A percentile compares a stretch with the other conserved stretches of the same genome.
These are phyloP conservation scores for Bruchidius siliquastri DNA, from an alignment of 2,888 invertebrate genomes.

Conservation along the genomic window DNA sequence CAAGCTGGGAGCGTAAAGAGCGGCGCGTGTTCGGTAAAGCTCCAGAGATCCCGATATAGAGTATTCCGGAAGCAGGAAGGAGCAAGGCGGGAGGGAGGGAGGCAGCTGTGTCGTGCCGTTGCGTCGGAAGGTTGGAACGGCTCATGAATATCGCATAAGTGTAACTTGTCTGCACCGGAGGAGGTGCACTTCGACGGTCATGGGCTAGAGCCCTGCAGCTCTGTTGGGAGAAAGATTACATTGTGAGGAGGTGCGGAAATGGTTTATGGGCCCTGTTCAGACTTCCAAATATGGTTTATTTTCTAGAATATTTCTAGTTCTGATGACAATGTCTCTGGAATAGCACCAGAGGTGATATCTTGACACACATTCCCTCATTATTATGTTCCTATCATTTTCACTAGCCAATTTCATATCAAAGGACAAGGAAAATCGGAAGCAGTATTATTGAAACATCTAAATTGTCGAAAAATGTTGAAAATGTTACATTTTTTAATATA, in stretches of 20 bases:
- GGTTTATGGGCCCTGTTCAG: not conserved
- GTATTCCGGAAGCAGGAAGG: not conserved
- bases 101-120: not conserved
- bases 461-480: no score
- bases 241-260: not conserved
- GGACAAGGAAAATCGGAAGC: no score
- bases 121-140: slow-evolving; percentile 26
- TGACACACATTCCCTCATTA: no score
- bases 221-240: not conserved
- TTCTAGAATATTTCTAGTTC: no score
- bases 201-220: not conserved
- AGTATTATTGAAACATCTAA: no score
- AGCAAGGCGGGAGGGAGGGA: not conserved
- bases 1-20: not conserved
- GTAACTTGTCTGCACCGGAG: slow-evolving; percentile 26
- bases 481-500: no score
- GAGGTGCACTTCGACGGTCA: slow-evolving; percentile 1
- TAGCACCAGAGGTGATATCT: no score
- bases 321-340: no score
- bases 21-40: not conserved
- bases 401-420: no score
- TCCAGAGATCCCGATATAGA: not conserved
- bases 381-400: no score
- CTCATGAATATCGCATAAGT: slow-evolving; percentile 35
- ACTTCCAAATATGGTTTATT: no score